phyloP scores from a whole-genome alignment of 2,888 invertebrate genomes.

The Cynaeus angustus region DNA sequence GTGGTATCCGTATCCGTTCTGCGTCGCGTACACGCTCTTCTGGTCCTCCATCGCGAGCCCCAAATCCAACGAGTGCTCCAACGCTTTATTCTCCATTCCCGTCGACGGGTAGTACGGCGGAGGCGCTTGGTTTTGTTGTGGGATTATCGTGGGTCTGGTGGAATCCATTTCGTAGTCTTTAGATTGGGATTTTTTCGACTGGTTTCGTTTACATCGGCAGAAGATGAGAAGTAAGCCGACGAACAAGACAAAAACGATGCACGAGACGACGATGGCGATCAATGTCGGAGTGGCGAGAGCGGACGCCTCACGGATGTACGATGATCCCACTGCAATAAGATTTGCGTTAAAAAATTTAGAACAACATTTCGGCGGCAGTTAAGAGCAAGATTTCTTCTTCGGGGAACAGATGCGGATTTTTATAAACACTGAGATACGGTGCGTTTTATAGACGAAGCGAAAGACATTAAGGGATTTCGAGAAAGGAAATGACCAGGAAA shows the following conservation, averaged over 20 bases:
- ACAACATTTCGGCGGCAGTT: conserved; percentile 13
- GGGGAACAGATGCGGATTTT: not conserved
- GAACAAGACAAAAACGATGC: conserved; percentile 86
- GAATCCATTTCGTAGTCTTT: conserved; percentile 95
- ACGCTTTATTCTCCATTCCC: conserved; percentile 92
- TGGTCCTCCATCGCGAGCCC: conserved; percentile 89
- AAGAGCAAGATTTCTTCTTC: conserved; percentile 14
- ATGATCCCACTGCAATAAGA: conserved; percentile 81
- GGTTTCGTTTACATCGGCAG: conserved; percentile 88
- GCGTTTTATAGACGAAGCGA: no score
- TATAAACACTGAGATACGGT: not conserved
- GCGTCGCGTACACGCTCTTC: conserved; percentile 88
- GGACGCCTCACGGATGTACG: conserved; percentile 86
- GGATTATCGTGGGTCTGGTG: conserved; percentile 87
- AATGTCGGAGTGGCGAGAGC: conserved; percentile 85
- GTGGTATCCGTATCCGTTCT: conserved; percentile 91
- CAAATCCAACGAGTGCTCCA: conserved; percentile 91
- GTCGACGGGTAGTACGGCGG: conserved; percentile 92
- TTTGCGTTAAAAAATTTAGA: conserved; percentile 19
- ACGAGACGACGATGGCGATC: conserved; percentile 85
- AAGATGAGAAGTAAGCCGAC: conserved; percentile 85
- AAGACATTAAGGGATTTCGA: no score
- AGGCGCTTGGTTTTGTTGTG: conserved; percentile 90
- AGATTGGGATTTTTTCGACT: conserved; percentile 86
- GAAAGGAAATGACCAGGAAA: no score